Evolutionary conservation across 2,797 vertebrate genomes (phyloP).

Genomic region (Naso thynnoides): DNA sequence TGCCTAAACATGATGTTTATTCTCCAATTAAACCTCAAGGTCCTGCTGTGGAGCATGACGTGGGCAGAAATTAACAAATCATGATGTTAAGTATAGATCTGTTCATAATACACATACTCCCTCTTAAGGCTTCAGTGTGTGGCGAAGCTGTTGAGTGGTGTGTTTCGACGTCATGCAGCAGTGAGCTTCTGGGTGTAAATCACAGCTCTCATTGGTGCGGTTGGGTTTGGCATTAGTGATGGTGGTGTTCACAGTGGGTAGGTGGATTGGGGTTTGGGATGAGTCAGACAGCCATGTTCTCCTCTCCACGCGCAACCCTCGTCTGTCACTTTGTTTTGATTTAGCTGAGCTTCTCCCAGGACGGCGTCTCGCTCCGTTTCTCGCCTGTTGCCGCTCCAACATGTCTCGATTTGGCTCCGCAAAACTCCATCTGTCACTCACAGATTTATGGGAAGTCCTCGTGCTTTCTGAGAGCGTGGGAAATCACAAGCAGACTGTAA

Average conservation of each 20-base stretch:
- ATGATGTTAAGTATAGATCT: neutral
- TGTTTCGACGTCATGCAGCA: conserved; percentile 1
- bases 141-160: neutral
- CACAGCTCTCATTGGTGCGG: conserved; percentile 27
- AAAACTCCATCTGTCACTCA: conserved; percentile 34
- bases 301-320: conserved; percentile 11
- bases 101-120: conserved; percentile 5
- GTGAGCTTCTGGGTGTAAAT: conserved; percentile 52
- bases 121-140: conserved; percentile 14
- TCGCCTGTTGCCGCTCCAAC: conserved; percentile 25
- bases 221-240: conserved; percentile 54
- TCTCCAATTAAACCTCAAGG: conserved; percentile 5
- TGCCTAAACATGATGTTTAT: conserved; percentile 8
- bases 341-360: conserved; percentile 46
- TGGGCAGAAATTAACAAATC: conserved; percentile 3
- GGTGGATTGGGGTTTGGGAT: conserved; percentile 27
- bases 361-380: conserved; percentile 50
- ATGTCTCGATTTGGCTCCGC: conserved; percentile 32
- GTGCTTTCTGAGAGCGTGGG: conserved; percentile 47
- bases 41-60: conserved; percentile 17
- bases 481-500: conserved; percentile 41
- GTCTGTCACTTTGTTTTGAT: conserved; percentile 67
- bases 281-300: conserved; percentile 24
- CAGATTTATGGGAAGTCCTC: conserved; percentile 41
- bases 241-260: conserved; percentile 39